phyloP scores from a whole-genome alignment of 2,888 invertebrate genomes.

The Autographa gamma region DNA sequence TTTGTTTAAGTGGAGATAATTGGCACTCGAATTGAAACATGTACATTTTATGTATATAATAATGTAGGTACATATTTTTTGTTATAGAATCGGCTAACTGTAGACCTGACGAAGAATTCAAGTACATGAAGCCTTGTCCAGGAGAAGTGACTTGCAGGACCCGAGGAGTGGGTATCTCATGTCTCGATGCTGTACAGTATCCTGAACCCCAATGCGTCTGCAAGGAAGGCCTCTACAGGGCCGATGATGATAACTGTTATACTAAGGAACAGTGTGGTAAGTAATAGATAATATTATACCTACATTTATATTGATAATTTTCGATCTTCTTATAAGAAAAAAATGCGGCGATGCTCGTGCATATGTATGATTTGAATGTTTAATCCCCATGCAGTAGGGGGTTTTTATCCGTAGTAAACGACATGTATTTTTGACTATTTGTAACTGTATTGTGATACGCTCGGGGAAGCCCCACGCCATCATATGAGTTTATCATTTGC shows the following conservation, averaged over 20 bases:
- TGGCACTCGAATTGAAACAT: background rate
- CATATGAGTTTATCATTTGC: too few relatives aligned
- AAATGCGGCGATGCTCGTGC: too few relatives aligned
- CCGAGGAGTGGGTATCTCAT: background rate
- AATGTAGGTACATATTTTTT: too few relatives aligned
- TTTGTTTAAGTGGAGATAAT: background rate
- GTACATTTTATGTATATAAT: too few relatives aligned
- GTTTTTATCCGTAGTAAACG: too few relatives aligned
- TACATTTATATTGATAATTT: background rate
- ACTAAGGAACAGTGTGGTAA: constrained; percentile 56
- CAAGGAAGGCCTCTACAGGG: constrained; percentile 34
- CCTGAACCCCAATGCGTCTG: constrained; percentile 15
- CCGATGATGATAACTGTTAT: constrained; percentile 42
- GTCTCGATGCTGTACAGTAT: background rate
- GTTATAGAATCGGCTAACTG: background rate
- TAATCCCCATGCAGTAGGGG: too few relatives aligned
- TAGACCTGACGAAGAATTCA: background rate
- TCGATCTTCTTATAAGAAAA: too few relatives aligned
- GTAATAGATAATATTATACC: too few relatives aligned
- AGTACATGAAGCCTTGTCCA: background rate
- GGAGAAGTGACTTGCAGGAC: background rate
- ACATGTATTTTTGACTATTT: too few relatives aligned
- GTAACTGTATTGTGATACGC: too few relatives aligned
- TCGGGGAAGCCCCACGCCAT: too few relatives aligned
- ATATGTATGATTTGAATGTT: too few relatives aligned